Conservation (phyloP, 2,888 invertebrate species). For the Diarsia dahlii region DNA sequence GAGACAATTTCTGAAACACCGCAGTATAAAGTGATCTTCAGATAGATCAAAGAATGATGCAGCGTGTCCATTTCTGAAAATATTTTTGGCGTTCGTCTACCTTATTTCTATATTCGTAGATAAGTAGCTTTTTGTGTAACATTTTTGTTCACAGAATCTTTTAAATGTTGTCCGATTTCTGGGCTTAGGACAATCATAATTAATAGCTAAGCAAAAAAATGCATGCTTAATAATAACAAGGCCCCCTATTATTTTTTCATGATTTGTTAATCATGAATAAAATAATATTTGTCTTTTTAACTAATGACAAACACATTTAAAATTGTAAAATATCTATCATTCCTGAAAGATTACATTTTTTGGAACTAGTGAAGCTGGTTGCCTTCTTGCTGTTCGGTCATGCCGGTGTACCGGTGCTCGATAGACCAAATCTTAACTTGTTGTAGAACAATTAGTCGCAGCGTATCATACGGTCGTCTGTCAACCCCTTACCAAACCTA, state of each 20-base stretch:
- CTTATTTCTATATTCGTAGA: not conserved
- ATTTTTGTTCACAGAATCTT: not conserved
- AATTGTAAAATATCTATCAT: not conserved
- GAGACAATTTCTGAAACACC: constrained; percentile 49
- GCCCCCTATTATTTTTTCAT: not conserved
- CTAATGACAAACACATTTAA: not conserved
- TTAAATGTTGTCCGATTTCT: not conserved
- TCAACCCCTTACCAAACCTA: constrained; percentile 40
- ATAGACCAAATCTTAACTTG: not conserved
- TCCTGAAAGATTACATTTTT: too few relatives aligned
- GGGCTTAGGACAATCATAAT: not conserved
- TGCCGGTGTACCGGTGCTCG: not conserved
- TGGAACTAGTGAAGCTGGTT: not conserved
- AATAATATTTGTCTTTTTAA: not conserved
- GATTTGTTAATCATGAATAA: too few relatives aligned
- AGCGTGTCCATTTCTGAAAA: not conserved
- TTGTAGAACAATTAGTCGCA: constrained; percentile 22
- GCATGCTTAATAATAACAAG: too few relatives aligned
- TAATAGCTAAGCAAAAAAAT: not conserved
- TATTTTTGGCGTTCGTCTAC: not conserved
- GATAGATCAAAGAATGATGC: constrained; percentile 6
- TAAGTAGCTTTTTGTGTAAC: not conserved
- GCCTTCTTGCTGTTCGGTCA: not conserved
- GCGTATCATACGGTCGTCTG: constrained; percentile 22
- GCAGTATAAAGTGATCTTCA: constrained; percentile 44